phyloP scores from a whole-genome alignment of 2,113 vertebrate species.

The Notiomystis cincta region DNA sequence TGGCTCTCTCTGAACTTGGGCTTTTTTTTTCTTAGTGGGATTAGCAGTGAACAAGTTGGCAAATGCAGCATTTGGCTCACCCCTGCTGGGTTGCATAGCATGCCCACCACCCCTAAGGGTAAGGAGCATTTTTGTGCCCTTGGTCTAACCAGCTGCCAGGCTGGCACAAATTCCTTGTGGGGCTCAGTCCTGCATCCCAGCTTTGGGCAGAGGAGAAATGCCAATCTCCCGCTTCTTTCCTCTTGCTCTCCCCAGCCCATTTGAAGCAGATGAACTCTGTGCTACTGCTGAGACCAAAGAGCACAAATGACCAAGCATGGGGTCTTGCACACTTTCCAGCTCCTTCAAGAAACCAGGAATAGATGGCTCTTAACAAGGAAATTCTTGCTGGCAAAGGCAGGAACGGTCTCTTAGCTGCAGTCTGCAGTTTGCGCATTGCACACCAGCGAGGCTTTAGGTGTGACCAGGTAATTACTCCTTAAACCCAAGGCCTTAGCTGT shows the following conservation, averaged over 20 bases:
- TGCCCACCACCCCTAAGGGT: background rate
- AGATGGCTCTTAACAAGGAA: background rate
- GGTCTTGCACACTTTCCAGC: background rate
- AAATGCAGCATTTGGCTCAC: background rate
- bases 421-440: background rate
- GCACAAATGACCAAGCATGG: background rate
- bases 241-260: background rate
- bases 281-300: background rate
- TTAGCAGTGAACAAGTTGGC: background rate
- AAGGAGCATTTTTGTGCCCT: background rate
- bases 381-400: background rate
- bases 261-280: background rate
- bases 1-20: background rate
- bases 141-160: background rate
- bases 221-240: background rate
- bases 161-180: background rate
- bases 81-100: background rate
- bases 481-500: background rate
- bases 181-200: background rate
- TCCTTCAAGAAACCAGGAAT: background rate
- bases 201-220: background rate
- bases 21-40: background rate
- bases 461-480: constrained; percentile 13
- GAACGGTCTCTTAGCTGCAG: background rate
- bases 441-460: background rate